These are phyloP conservation scores for Saccopteryx bilineata DNA, from an alignment of 2,113 vertebrate genomes.

Conservation along the genomic window DNA sequence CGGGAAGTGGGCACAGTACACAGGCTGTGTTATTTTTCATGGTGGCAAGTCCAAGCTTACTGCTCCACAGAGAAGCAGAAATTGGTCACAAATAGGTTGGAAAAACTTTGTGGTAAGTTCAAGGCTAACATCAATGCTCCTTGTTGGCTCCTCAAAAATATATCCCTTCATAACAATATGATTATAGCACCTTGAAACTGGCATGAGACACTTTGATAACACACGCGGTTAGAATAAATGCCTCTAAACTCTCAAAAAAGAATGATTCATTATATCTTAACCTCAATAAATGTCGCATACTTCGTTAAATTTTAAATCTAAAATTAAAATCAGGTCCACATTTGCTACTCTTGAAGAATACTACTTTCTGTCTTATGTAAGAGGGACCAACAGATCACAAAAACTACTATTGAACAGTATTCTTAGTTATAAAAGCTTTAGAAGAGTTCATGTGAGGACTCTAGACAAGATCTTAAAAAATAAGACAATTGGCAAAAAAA, in stretches of 20 bases:
- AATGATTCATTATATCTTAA: background rate
- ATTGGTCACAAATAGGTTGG: background rate
- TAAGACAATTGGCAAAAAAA: background rate
- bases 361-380: background rate
- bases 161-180: background rate
- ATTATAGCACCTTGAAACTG: background rate
- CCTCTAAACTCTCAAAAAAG: constrained; percentile 34
- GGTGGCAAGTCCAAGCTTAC: background rate
- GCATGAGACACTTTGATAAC: background rate
- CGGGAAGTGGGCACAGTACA: background rate
- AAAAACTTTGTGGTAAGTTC: background rate
- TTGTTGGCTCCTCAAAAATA: constrained; percentile 12
- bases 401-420: background rate
- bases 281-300: constrained; percentile 2
- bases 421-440: constrained; percentile 27
- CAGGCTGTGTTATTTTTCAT: background rate
- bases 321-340: constrained; percentile 53
- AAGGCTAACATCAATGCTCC: background rate
- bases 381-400: background rate
- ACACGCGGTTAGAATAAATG: background rate
- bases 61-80: background rate
- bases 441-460: constrained; percentile 1
- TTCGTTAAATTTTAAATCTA: constrained; percentile 39
- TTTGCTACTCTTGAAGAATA: constrained; percentile 33
- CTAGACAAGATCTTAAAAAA: background rate